Evolutionary conservation across 2,113 vertebrate genomes (phyloP), one percentile per base, ranked within the genome.

Genomic region (Salvelinus namaycush): DNA sequence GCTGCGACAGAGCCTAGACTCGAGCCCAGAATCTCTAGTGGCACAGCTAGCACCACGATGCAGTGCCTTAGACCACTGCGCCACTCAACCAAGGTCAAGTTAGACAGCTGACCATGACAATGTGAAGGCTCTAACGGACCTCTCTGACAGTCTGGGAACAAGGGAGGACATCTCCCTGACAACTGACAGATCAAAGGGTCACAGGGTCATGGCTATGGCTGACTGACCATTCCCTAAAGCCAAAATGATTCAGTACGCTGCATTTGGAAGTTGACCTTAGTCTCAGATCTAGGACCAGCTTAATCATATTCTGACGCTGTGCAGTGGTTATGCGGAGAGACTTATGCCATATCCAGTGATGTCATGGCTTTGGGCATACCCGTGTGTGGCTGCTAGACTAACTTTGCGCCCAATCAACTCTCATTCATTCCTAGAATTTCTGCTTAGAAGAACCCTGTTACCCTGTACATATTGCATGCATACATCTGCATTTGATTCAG

Each of bases 401-500:
- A n/a, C 59, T 62, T 62, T 44, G 39, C 11, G 9, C 39, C 39
- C 39, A 44, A 11, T 44, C 39, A 44, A 44, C 9, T 44, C 39
- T 44, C 39, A 44, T 44, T 62, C n/a, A n/a, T 62, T 62, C 59
- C 7, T 24, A 11, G 18, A 62, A 62, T 62, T 11, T 24, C 59
- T 16, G n/a, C 6, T 18, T 4, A 62, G 8, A n/a, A 22, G 59
- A 60, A 60, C 20, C n/a, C 59, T 60, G 59, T 60, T 22, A 60
- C 20, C 20, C 2, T 6, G 57, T 20, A 60, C 4, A 18, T 60
- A 18, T 7, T 34, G 34, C 5, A 18, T 34, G 34, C 34, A 11
- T 13, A 39, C 31, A 79, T 84, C 72, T 88, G 73, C 75, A 80
- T 80, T 82, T 67, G 11, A 81, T 48, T 68, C n/a, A 9, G 74